Evolutionary conservation across 2,113 vertebrate species (phyloP).

Genomic region (Rhodinocichla rosea): DNA sequence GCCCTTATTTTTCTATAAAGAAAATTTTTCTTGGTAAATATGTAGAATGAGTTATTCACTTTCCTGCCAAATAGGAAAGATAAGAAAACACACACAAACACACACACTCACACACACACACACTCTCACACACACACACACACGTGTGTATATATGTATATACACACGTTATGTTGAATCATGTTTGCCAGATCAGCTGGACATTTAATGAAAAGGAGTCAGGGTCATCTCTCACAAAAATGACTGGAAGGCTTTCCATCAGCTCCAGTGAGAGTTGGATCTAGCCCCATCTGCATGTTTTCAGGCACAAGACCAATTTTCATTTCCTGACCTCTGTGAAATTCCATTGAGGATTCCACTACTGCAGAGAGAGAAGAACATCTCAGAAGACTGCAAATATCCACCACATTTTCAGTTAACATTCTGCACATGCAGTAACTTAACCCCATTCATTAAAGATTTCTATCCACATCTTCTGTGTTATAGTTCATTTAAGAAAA

Average conservation of each 20-base stretch:
- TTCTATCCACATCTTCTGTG: not conserved
- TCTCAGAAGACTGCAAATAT: not conserved
- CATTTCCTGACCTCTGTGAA: conserved; percentile 26
- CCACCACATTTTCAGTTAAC: not conserved
- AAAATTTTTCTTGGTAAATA: conserved; percentile 18
- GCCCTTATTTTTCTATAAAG: not conserved
- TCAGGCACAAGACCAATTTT: conserved; percentile 34
- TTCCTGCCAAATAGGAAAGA: conserved; percentile 32
- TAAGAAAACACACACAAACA: not conserved
- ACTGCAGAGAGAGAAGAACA: not conserved
- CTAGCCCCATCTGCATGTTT: not conserved
- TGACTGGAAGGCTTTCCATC: not conserved
- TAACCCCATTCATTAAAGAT: not conserved
- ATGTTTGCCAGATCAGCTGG: conserved; percentile 30
- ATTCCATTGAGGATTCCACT: not conserved
- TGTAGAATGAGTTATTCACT: not conserved
- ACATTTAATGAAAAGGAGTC: conserved; percentile 23
- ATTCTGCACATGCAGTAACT: not conserved
- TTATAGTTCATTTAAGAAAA: not conserved
- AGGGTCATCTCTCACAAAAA: not conserved
- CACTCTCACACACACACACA: not conserved
- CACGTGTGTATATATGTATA: too few species aligned
- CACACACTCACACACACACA: not conserved
- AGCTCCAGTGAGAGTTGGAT: not conserved
- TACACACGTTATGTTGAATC: not conserved